These are phyloP conservation scores for Coleophora deauratella DNA, from an alignment of 2,888 invertebrate genomes.

Conservation along the genomic window DNA sequence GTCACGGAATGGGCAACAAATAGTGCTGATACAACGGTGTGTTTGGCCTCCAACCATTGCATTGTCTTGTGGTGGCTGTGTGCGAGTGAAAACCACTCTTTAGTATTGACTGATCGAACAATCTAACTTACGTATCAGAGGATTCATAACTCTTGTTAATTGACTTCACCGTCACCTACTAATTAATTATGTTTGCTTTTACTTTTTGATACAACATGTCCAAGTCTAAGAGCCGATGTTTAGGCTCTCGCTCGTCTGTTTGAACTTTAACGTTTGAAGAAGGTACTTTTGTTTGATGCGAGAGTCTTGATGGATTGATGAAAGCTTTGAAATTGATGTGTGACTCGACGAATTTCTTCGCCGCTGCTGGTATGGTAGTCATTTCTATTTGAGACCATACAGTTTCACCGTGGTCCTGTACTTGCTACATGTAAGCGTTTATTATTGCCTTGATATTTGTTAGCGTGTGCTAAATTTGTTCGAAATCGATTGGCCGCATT, in stretches of 20 bases:
- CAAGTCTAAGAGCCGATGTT: too few species aligned
- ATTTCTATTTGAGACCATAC: slow-evolving; percentile 34
- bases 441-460: slow-evolving; percentile 20
- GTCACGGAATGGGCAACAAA: slow-evolving; percentile 13
- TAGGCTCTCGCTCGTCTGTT: too few species aligned
- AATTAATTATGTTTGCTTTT: slow-evolving; percentile 2
- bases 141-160: neutral
- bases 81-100: too few species aligned
- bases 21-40: slow-evolving; percentile 1
- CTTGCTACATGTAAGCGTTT: too few species aligned
- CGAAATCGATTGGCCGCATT: slow-evolving; percentile 61
- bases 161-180: neutral
- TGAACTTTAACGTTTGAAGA: too few species aligned
- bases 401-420: slow-evolving; percentile 5
- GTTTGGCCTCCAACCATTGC: slow-evolving; percentile 4
- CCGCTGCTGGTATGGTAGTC: slow-evolving; percentile 24
- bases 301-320: slow-evolving; percentile 32
- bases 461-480: slow-evolving; percentile 48
- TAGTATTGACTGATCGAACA: too few species aligned
- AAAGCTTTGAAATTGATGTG: slow-evolving; percentile 38
- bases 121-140: too few species aligned
- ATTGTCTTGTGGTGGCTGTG: too few species aligned
- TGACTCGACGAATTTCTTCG: slow-evolving; percentile 37
- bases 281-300: too few species aligned
- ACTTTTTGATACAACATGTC: too few species aligned